These are phyloP conservation scores for Tenthredo livida DNA, from an alignment of 2,888 invertebrate genomes.

Conservation along the genomic window DNA sequence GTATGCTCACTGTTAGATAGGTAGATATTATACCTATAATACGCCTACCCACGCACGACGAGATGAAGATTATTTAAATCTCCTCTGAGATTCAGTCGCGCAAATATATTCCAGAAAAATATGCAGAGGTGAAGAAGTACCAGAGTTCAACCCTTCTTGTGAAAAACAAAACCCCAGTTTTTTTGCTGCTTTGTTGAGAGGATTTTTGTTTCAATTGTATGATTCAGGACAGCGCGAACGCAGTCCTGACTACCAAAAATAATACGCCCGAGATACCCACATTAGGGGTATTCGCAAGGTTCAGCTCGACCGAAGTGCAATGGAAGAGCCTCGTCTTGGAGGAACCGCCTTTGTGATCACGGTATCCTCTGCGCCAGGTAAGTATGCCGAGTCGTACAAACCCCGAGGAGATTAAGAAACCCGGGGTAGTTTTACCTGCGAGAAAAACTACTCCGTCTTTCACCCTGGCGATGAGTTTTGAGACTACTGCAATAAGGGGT, in stretches of 20 bases:
- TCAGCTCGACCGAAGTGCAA: constrained; percentile 50
- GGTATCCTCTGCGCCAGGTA: constrained; percentile 53
- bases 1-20: not conserved
- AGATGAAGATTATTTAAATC: not conserved
- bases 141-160: not conserved
- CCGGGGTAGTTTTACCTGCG: constrained; percentile 12
- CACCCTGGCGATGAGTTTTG: not conserved
- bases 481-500: not conserved
- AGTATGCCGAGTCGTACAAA: not conserved
- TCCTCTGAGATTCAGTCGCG: too few relatives aligned
- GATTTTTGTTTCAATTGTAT: not conserved
- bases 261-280: constrained; percentile 52
- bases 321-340: constrained; percentile 53
- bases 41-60: not conserved
- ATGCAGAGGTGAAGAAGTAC: not conserved
- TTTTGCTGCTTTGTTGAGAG: not conserved
- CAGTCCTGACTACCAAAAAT: constrained; percentile 52
- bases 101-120: too few relatives aligned
- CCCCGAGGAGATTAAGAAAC: not conserved
- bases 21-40: not conserved
- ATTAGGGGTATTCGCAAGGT: constrained; percentile 51
- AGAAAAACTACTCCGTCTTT: not conserved
- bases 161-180: not conserved
- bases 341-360: constrained; percentile 52
- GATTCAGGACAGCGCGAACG: constrained; percentile 49